These are phyloP conservation scores for Telmatochromis sp. DNA, from an alignment of 2,113 vertebrate species.

Conservation along the genomic window DNA sequence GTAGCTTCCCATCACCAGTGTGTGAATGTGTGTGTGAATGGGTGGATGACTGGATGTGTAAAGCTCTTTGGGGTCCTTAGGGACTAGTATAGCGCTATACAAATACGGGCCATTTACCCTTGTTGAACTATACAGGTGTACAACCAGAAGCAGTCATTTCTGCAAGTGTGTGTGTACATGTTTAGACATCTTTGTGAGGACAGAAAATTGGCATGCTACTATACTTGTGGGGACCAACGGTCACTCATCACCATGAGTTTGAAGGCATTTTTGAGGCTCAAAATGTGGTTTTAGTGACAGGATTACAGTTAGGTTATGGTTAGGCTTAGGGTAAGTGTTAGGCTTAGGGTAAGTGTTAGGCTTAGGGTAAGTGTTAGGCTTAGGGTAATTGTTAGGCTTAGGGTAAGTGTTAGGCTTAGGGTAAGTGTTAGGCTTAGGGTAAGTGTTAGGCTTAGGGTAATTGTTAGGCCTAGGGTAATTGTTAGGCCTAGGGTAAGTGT, in stretches of 20 bases:
- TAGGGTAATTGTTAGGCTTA: too few relatives aligned
- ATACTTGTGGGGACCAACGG: neutral
- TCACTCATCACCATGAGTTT: neutral
- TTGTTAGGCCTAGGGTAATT: too few relatives aligned
- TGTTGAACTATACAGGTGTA: neutral
- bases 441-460: too few relatives aligned
- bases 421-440: too few relatives aligned
- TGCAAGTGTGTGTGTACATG: neutral
- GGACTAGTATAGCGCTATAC: neutral
- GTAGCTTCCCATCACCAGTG: rapidly evolving
- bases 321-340: neutral
- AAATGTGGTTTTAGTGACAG: neutral
- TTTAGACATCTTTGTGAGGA: neutral
- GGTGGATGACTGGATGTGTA: neutral
- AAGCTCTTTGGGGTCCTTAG: neutral
- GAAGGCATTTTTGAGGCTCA: neutral
- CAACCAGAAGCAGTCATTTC: neutral
- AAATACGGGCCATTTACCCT: neutral
- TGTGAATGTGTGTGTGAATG: neutral
- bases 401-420: neutral
- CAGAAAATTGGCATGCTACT: neutral
- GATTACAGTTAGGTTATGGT: neutral
- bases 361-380: too few relatives aligned
- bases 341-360: neutral
- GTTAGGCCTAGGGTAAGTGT: neutral